These are phyloP conservation scores for Heliconius nattereri DNA, from an alignment of 1,140 invertebrate species.

Conservation along the genomic window DNA sequence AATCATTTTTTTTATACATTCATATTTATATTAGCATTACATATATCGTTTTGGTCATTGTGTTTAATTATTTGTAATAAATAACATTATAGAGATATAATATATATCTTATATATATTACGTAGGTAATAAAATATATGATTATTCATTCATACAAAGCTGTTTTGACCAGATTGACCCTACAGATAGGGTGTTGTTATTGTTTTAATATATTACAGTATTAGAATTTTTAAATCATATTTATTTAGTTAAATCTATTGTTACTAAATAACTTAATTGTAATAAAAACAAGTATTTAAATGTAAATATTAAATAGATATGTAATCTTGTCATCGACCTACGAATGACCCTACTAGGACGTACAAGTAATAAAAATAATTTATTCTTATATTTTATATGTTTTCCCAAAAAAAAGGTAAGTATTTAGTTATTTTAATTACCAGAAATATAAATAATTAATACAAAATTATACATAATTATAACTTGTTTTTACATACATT, in stretches of 20 bases:
- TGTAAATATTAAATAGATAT: too few relatives aligned
- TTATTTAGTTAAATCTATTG: too few relatives aligned
- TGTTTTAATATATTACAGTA: neutral
- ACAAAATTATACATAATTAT: too few relatives aligned
- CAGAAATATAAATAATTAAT: too few relatives aligned
- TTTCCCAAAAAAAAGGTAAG: too few relatives aligned
- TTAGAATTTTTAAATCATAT: neutral
- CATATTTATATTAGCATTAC: neutral
- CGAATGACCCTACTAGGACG: too few relatives aligned
- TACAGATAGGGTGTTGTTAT: conserved; percentile 20
- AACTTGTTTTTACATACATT: neutral
- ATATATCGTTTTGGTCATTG: neutral
- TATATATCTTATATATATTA: neutral
- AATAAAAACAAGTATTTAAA: neutral
- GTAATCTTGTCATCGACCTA: too few relatives aligned
- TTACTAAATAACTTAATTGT: neutral
- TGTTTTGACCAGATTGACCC: conserved; percentile 23
- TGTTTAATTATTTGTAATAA: neutral
- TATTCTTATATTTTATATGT: too few relatives aligned
- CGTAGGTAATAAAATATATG: conserved; percentile 5
- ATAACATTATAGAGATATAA: neutral
- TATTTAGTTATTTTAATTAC: too few relatives aligned
- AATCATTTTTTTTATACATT: too few relatives aligned
- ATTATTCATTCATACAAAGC: conserved; percentile 34
- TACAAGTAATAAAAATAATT: too few relatives aligned